Conservation (phyloP, 2,797 vertebrate species). For the Eulemur coronatus region DNA sequence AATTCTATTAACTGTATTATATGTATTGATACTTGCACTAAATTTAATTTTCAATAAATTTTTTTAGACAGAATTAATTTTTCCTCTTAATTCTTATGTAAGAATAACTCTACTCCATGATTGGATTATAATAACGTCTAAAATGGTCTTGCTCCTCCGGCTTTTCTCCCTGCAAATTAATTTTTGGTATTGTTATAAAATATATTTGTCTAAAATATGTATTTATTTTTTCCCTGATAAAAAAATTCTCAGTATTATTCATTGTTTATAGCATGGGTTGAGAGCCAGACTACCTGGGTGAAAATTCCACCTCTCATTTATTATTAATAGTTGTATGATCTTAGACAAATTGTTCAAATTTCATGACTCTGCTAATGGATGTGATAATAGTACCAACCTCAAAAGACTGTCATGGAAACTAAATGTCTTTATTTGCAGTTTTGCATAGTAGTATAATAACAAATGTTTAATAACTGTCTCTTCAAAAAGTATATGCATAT, state of each 20-base stretch:
- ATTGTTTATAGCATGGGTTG: not conserved
- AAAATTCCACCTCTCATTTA: conserved; percentile 33
- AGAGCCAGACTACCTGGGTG: not conserved
- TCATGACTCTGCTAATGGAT: not conserved
- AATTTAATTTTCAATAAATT: conserved; percentile 51
- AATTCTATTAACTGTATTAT: conserved; percentile 30
- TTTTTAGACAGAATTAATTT: conserved; percentile 25
- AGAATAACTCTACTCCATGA: conserved; percentile 12
- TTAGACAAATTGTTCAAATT: conserved; percentile 22
- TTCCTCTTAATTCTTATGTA: conserved; percentile 23
- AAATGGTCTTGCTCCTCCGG: not conserved
- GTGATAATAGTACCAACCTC: not conserved
- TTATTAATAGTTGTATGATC: not conserved
- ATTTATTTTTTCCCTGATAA: conserved; percentile 31
- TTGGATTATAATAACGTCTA: not conserved
- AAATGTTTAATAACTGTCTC: conserved; percentile 19
- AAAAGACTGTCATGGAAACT: not conserved
- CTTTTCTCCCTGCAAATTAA: not conserved
- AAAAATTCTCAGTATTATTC: conserved; percentile 21
- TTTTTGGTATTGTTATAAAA: not conserved
- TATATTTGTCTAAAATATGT: conserved; percentile 16
- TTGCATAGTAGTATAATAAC: not conserved
- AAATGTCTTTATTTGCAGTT: not conserved
- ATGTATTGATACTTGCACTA: not conserved
- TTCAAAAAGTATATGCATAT: not conserved